Evolutionary conservation across 35 echinoderm and acorn worm species (phyloP), one percentile per base, ranked within the genome.

Genomic region (Apostichopus parvimensis): DNA sequence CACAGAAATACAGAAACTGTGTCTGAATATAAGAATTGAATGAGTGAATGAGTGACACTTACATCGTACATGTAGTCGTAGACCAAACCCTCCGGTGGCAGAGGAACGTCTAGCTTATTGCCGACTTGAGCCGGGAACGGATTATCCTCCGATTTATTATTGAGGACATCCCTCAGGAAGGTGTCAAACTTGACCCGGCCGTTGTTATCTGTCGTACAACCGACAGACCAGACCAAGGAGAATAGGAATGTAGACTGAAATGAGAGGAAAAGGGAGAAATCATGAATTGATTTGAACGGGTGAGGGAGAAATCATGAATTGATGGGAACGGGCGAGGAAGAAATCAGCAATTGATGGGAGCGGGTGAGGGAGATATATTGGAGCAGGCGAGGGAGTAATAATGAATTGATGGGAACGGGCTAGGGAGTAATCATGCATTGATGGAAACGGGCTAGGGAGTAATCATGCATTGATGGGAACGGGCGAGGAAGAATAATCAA

Each of bases 1-100:
- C 26, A 28, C 26, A 28, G 26, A 28, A 28, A 28, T 1, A 28
- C 57, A 60, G 6, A 60, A 6, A 8, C 57, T 60, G 57, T 60
- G 57, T 60, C 11, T 60, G 57, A 0, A 60, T 60, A 60, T 6
- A 0, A 60, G 2, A 6, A 60, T 60, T 8, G 11, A 60, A 60
- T 60, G 0, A 6, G 11, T 60, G 57, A 11, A 60, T 60, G 0
- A 21, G 9, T 17, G 5, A 18, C n/a, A 83, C 93, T 94, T 88
- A 99, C 97, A 57, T 99, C 97, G 95, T 93, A 99, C 87, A 99
- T 94, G 88, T 96, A 99, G 78, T 99, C 97, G 93, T 96, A 99
- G 57, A 99, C 95, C 61, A 96, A 18, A 11, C 97, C 97, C 78
- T 96, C 95, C 18, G 95, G 91, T 68, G 97, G 97, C 5, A 96